phyloP scores from a whole-genome alignment of 1,140 invertebrate genomes.

The Kradibia gibbosae region DNA sequence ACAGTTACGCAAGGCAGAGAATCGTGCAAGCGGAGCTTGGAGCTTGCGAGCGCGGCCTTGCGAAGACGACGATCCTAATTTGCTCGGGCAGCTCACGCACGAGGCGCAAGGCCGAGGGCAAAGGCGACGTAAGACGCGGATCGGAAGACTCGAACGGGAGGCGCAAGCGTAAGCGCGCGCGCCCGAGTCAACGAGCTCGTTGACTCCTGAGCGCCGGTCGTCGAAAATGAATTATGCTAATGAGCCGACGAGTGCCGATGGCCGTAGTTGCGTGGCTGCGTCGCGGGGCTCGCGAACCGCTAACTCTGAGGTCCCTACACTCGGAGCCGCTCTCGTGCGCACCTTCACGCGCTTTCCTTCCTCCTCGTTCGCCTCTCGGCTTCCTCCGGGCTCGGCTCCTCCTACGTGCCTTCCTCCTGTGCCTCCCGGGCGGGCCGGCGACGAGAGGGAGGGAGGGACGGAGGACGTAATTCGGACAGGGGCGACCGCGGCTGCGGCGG shows the following conservation, averaged over 20 bases:
- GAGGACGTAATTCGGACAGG: background rate
- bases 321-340: background rate
- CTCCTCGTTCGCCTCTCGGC: background rate
- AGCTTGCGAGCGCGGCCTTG: too few relatives aligned
- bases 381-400: background rate
- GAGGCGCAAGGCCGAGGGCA: too few relatives aligned
- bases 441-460: background rate
- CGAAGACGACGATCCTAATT: too few relatives aligned
- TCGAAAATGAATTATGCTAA: constrained; percentile 51
- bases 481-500: background rate
- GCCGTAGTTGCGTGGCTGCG: background rate
- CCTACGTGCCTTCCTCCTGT: constrained; percentile 19
- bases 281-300: constrained; percentile 43
- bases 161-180: background rate
- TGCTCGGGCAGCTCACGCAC: too few relatives aligned
- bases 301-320: constrained; percentile 41
- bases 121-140: too few relatives aligned
- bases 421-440: background rate
- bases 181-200: background rate
- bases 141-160: too few relatives aligned
- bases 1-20: too few relatives aligned
- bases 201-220: background rate
- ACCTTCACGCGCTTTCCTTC: background rate
- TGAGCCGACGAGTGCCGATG: constrained; percentile 47
- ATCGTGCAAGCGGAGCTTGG: too few relatives aligned